phyloP scores from a whole-genome alignment of 2,797 vertebrate genomes.

The Gymnodraco acuticeps region DNA sequence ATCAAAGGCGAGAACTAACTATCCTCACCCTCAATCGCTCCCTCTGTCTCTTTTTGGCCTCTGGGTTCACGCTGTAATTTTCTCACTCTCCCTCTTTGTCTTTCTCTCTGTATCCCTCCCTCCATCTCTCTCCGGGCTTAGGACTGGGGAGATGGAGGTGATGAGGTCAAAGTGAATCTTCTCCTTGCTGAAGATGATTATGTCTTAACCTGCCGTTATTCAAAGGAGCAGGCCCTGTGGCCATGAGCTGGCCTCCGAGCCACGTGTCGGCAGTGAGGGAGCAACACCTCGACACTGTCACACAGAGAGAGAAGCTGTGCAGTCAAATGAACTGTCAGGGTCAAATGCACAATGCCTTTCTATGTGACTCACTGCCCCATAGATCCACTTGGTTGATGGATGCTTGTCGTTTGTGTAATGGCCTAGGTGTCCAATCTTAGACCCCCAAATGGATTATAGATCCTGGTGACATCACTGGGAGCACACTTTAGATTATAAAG shows the following conservation, averaged over 20 bases:
- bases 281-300: slow-evolving; percentile 47
- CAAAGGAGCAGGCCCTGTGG: slow-evolving; percentile 79
- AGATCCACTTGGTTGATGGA: slow-evolving; percentile 54
- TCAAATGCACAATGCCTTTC: slow-evolving; percentile 62
- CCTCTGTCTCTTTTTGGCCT: slow-evolving; percentile 80
- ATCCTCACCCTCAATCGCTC: slow-evolving; percentile 75
- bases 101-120: slow-evolving; percentile 65
- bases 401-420: slow-evolving; percentile 68
- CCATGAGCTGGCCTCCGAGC: slow-evolving; percentile 76
- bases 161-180: slow-evolving; percentile 86
- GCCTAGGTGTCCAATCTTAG: slow-evolving; percentile 47
- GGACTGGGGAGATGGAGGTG: slow-evolving; percentile 80
- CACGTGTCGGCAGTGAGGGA: slow-evolving; percentile 64
- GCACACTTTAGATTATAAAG: slow-evolving; percentile 45
- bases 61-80: slow-evolving; percentile 86
- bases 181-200: slow-evolving; percentile 83
- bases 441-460: slow-evolving; percentile 54
- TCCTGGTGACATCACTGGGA: slow-evolving; percentile 53
- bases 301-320: slow-evolving; percentile 31
- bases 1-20: slow-evolving; percentile 81
- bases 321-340: slow-evolving; percentile 65
- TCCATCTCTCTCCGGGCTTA: slow-evolving; percentile 74
- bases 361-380: slow-evolving; percentile 39
- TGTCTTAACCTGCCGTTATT: slow-evolving; percentile 86
- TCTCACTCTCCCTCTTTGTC: slow-evolving; percentile 69